These are phyloP conservation scores for Silurus glanis DNA, from an alignment of 2,113 vertebrate species.

Conservation along the genomic window DNA sequence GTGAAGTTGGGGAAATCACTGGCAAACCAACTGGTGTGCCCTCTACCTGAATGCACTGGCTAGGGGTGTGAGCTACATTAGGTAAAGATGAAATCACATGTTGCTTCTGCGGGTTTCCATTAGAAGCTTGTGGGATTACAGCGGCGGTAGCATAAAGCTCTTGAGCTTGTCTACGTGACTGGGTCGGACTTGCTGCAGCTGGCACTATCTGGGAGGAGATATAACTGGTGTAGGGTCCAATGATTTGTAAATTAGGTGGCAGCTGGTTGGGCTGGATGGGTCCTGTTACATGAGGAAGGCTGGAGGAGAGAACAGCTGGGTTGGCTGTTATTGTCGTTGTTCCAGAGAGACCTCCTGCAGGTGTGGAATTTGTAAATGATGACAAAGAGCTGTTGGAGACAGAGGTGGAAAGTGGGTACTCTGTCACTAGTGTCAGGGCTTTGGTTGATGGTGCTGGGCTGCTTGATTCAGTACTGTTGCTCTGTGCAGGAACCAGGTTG, in stretches of 20 bases:
- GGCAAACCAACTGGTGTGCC: conserved; percentile 81
- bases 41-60: conserved; percentile 92
- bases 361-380: conserved; percentile 50
- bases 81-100: conserved; percentile 82
- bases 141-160: conserved; percentile 91
- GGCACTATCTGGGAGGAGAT: conserved; percentile 94
- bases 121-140: conserved; percentile 81
- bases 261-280: conserved; percentile 90
- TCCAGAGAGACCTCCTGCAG: conserved; percentile 69
- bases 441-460: conserved; percentile 82
- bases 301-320: conserved; percentile 83
- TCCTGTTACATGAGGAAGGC: conserved; percentile 83
- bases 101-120: conserved; percentile 71
- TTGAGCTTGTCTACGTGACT: conserved; percentile 80
- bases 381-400: conserved; percentile 56
- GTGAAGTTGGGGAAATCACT: conserved; percentile 77
- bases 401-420: conserved; percentile 70
- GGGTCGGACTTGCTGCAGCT: conserved; percentile 73
- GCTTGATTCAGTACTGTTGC: conserved; percentile 70
- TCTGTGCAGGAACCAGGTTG: conserved; percentile 62
- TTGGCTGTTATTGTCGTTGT: conserved; percentile 84
- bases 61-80: conserved; percentile 77
- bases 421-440: conserved; percentile 74
- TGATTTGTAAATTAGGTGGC: conserved; percentile 93
- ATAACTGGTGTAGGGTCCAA: conserved; percentile 91